Percentiles rank a stretch among this genome's conserved stretches.
Evolutionary conservation across 2,113 vertebrate species (phyloP).

Genomic region (Scytalopus superciliaris): DNA sequence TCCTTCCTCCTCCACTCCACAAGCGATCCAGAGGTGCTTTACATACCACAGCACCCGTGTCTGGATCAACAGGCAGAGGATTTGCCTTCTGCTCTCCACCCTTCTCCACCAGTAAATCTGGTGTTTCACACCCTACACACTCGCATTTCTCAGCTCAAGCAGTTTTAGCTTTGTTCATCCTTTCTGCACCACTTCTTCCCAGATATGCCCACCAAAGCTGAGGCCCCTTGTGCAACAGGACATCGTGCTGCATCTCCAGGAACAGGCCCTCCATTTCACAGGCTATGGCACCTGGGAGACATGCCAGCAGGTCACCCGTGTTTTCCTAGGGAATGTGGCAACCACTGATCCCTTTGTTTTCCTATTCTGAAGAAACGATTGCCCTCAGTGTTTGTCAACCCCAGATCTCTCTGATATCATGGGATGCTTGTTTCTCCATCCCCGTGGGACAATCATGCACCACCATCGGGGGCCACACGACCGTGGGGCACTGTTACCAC

Average conservation of each 20-base stretch:
- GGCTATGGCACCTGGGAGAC: neutral
- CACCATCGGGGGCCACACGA: neutral
- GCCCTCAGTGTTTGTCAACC: neutral
- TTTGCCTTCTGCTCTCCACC: neutral
- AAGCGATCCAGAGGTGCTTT: neutral
- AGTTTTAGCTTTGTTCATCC: neutral
- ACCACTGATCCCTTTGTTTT: neutral
- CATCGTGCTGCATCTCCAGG: neutral
- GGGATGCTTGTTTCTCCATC: neutral
- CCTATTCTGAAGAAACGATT: neutral
- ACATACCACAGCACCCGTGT: neutral
- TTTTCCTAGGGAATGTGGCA: neutral
- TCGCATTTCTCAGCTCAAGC: neutral
- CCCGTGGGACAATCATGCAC: neutral
- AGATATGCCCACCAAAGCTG: neutral
- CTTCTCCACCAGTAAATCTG: neutral
- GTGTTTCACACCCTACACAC: neutral
- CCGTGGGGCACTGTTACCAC: rapidly evolving
- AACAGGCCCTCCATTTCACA: neutral
- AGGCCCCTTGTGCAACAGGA: neutral
- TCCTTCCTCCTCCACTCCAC: neutral
- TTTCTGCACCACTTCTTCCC: neutral
- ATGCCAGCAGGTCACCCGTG: neutral
- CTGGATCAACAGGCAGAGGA: neutral
- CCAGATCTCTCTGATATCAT: rapidly evolving